Evolutionary conservation across 2,888 invertebrate species (phyloP), one percentile per base, ranked within the genome.

Genomic region (Atrina japonica): DNA sequence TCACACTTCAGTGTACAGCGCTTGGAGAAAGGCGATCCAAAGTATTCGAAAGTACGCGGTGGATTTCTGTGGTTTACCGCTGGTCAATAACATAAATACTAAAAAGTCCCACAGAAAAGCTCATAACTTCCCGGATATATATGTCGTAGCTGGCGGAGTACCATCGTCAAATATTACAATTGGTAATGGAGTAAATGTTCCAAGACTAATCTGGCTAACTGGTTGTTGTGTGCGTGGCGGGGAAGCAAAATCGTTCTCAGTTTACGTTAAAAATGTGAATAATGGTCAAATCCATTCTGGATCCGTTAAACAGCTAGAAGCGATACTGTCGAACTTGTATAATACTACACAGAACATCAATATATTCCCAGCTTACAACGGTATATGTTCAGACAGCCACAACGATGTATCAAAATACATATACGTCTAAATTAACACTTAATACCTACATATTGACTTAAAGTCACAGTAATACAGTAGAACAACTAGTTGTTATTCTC

Each of bases 101-200:
- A 45, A 67, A 9, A 71, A 72, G 23, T 45, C 67, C 14, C 56
- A 58, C 14, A 73, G 77, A 41, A 74, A 73, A 11, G 59, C 68
- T 16, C 76, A 78, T 43, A 73, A 81, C 25, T 59, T 73, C 23
- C 78, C 81, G 0, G 81, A 76, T 35, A 64, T 80, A 23, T 77
- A 80, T 49, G 56, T 81, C 9, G 43, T 80, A 25, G 69, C 79
- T n/a, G 81, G 81, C 6, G 75, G 80, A 2, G 78, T 82, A 11
- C 71, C 81, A 7, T 78, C 80, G 1, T 58, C 65, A 7, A 78
- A 79, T 49, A 79, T 77, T 2, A 78, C 79, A 14, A 80, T 85
- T 40, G 86, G 86, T 47, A 83, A 85, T 71, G 81, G 82, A 58
- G 82, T 87, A 50, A 81, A 78, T 50, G 84, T 87, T 9, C 87